Base-by-base conservation (phyloP, 2,888 invertebrate species). In the Bombylius major region DNA sequence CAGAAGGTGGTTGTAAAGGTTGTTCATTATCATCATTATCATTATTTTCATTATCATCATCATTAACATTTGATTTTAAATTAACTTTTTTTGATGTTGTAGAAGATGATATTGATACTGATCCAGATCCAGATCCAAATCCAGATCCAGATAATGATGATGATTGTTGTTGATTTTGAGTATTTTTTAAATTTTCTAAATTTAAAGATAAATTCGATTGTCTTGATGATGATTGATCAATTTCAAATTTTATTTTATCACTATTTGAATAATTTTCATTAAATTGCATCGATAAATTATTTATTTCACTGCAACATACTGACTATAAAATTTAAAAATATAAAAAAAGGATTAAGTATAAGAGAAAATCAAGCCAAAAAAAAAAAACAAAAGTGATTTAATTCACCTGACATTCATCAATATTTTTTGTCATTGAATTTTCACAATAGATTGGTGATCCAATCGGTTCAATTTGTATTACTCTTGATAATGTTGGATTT, bases 341-440 rank as follows among this genome's bases (percentile, higher is more conserved):
- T 45, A 45, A 45, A 12, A 44, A 39, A 12, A 5, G 4, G 5
- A 1, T 12, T 13, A 13, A 9, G 44, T 44, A n/a, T n/a, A 13
- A n/a, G 6, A 3, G 11, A n/a, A 44, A 44, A 44, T 13, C 3
- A 9, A 13, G 5, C 14, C n/a, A 45, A 14, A 45, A 14, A n/a
- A 45, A 14, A n/a, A 14, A n/a, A 6, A 45, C 1, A 11, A 44
- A 44, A 8, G 8, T 14, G 6, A 13, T 14, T 5, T 11, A 34
- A 54, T 62, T 62, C 58, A 80, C 81, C 77, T 80, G 80, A 58
- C 81, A 81, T 47, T 79, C 79, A 0, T 76, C 72, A 36, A 78
- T 76, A 45, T 66, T 65, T 9, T 67, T 67, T 32, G 62, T 65
- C 14, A 61, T 62, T 5, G 61, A 56, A 71, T 65, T 59, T 69